These are phyloP conservation scores for Catharus ustulatus DNA, from an alignment of 2,797 vertebrate species.

Conservation along the genomic window DNA sequence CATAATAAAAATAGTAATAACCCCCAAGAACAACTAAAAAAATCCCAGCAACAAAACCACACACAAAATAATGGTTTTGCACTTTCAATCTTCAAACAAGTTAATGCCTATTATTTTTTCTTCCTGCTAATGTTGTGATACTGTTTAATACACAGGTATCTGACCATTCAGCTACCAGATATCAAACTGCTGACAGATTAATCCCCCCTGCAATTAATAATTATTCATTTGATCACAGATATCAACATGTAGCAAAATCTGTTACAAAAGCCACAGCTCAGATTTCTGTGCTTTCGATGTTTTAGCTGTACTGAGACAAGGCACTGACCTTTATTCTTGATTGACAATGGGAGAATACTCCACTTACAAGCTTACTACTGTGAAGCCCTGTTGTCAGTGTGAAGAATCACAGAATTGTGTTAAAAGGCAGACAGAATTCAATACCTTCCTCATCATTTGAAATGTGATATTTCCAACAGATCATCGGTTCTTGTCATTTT, in stretches of 20 bases:
- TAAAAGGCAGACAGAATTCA: background rate
- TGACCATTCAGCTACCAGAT: background rate
- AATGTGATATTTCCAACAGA: slow-evolving; percentile 10
- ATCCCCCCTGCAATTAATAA: background rate
- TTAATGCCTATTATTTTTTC: background rate
- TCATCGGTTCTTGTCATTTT: background rate
- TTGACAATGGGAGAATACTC: slow-evolving; percentile 12
- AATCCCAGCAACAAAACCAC: background rate
- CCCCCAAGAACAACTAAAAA: background rate
- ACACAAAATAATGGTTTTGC: background rate
- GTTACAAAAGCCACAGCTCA: slow-evolving; percentile 5
- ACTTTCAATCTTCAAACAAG: background rate
- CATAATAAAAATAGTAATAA: background rate
- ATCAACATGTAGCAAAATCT: background rate
- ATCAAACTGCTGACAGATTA: background rate
- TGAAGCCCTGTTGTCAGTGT: slow-evolving; percentile 3
- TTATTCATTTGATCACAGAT: background rate
- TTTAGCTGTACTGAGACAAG: slow-evolving; percentile 10
- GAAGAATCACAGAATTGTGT: background rate
- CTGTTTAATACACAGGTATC: background rate
- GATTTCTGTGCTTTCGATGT: background rate
- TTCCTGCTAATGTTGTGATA: background rate
- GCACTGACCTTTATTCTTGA: slow-evolving; percentile 23
- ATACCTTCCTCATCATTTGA: background rate
- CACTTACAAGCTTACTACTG: background rate